Percentiles rank a stretch among this genome's conserved stretches.
Conservation (phyloP, 2,113 vertebrate genomes). For the Rhinopomastus cyanomelas region DNA sequence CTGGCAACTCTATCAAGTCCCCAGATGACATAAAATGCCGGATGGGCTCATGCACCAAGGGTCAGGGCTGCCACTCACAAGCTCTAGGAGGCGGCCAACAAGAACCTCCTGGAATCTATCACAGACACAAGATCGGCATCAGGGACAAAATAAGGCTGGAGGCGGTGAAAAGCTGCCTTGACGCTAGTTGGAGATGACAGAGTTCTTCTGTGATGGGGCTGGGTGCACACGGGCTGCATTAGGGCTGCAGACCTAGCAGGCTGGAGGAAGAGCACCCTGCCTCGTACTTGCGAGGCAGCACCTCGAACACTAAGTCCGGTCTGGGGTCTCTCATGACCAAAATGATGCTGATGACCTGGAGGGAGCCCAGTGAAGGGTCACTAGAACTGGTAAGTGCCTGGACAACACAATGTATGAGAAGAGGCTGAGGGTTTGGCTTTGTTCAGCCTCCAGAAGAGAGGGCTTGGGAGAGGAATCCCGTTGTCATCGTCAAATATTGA, state of each 20-base stretch:
- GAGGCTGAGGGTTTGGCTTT: neutral
- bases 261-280: neutral
- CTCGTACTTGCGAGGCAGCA: neutral
- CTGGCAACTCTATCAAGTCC: neutral
- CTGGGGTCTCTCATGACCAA: neutral
- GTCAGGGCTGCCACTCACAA: neutral
- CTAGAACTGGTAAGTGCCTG: neutral
- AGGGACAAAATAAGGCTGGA: neutral
- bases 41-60: neutral
- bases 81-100: neutral
- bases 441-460: neutral
- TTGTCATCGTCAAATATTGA: neutral
- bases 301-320: neutral
- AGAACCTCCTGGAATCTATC: neutral
- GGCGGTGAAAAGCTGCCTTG: neutral
- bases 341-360: neutral
- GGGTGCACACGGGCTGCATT: neutral
- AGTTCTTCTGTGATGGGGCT: fast-evolving
- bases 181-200: neutral
- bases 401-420: neutral
- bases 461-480: neutral
- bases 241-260: neutral
- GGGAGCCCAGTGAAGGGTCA: neutral
- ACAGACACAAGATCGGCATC: neutral
- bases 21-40: neutral